A percentile compares a stretch with the other conserved stretches of the same genome.
Conservation (phyloP, 2,797 vertebrate species). For the Pipistrellus nathusii region DNA sequence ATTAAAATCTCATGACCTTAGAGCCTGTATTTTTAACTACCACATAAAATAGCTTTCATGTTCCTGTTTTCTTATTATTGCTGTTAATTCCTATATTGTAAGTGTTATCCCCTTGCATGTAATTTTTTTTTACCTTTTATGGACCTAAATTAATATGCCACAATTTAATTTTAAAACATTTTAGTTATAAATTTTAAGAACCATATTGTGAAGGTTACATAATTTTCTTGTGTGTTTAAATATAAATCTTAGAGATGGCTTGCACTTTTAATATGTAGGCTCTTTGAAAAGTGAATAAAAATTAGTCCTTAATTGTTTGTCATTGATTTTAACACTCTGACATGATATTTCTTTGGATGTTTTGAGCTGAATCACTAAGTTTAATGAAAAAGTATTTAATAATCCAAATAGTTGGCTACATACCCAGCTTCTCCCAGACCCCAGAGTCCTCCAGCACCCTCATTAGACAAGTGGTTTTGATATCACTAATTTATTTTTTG, state of each 20-base stretch:
- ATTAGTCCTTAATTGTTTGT: conserved; percentile 54
- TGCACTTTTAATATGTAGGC: not conserved
- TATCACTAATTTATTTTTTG: conserved; percentile 32
- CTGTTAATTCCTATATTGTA: not conserved
- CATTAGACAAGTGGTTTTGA: conserved; percentile 45
- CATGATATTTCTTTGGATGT: conserved; percentile 33
- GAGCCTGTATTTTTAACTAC: not conserved
- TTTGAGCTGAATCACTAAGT: conserved; percentile 22
- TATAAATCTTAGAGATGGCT: not conserved
- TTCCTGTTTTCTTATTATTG: not conserved
- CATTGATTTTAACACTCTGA: conserved; percentile 37
- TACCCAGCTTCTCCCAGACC: not conserved
- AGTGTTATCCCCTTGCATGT: not conserved
- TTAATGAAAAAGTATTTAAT: conserved; percentile 62
- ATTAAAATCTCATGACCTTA: conserved; percentile 17
- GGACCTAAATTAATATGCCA: not conserved
- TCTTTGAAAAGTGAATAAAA: conserved; percentile 30
- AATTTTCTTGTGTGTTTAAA: conserved; percentile 10
- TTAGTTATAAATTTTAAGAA: not conserved
- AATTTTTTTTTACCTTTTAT: not conserved
- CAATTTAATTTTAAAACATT: not conserved
- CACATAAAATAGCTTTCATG: not conserved
- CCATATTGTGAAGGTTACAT: not conserved
- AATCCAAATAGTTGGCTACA: conserved; percentile 1
- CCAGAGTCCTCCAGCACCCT: not conserved